These are phyloP conservation scores for Rana temporaria DNA, from an alignment of 2,113 vertebrate species.

Conservation along the genomic window DNA sequence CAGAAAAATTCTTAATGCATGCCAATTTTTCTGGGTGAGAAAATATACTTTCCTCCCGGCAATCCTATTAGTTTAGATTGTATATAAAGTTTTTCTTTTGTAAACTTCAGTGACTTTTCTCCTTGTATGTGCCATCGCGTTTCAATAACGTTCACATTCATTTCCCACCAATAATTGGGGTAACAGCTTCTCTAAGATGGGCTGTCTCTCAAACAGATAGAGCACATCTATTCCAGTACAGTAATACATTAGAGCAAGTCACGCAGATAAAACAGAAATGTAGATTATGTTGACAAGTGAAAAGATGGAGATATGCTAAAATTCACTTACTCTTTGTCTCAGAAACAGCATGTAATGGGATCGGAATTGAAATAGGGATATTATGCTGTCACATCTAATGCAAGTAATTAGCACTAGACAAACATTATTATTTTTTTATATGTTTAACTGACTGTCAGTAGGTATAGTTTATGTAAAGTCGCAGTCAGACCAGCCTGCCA, in stretches of 20 bases:
- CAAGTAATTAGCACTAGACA: conserved; percentile 45
- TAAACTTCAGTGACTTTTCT: conserved; percentile 41
- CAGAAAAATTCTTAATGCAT: neutral
- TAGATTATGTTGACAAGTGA: conserved; percentile 24
- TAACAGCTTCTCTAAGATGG: neutral
- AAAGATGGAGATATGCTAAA: conserved; percentile 9
- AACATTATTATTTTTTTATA: conserved; percentile 38
- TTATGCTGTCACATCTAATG: conserved; percentile 34
- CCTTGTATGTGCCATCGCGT: neutral
- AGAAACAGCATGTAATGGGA: conserved; percentile 15
- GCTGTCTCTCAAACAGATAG: conserved; percentile 27
- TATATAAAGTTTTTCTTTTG: conserved; percentile 6
- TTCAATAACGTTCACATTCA: neutral
- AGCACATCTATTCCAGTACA: conserved; percentile 2
- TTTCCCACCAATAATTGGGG: conserved; percentile 25
- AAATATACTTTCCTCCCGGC: neutral
- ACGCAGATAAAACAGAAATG: conserved; percentile 13
- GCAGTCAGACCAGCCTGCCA: conserved; percentile 24
- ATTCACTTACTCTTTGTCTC: conserved; percentile 11
- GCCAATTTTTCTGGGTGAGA: neutral
- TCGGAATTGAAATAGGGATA: conserved; percentile 13
- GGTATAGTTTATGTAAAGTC: conserved; percentile 21
- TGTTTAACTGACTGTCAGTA: conserved; percentile 5
- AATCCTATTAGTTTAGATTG: conserved; percentile 13
- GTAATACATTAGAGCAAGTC: conserved; percentile 26